These are phyloP conservation scores for Maccullochella peelii DNA, from an alignment of 2,113 vertebrate species.

Conservation along the genomic window DNA sequence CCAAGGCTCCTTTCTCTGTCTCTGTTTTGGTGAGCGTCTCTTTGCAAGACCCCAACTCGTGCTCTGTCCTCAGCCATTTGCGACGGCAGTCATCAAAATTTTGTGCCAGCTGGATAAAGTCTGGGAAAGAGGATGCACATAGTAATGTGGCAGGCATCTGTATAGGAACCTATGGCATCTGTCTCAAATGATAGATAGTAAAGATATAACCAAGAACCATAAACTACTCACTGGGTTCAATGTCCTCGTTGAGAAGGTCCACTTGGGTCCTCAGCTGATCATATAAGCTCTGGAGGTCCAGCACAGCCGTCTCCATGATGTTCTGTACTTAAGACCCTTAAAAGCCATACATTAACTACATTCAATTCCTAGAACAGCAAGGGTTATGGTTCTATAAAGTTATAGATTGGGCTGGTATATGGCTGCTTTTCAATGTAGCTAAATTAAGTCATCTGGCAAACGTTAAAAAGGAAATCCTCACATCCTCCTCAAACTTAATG, in stretches of 20 bases:
- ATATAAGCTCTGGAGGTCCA: conserved; percentile 86
- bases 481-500: background rate
- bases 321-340: conserved; percentile 59
- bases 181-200: background rate
- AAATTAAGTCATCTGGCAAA: too few species aligned
- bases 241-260: conserved; percentile 90
- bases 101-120: conserved; percentile 92
- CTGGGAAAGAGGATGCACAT: conserved; percentile 72
- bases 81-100: conserved; percentile 92
- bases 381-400: too few species aligned
- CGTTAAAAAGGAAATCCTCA: background rate
- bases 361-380: background rate
- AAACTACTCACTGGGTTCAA: conserved; percentile 90
- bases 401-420: background rate
- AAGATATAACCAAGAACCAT: background rate
- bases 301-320: conserved; percentile 87
- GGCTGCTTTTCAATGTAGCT: background rate
- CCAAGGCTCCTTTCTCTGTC: conserved; percentile 90
- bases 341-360: background rate
- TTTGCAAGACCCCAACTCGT: conserved; percentile 88
- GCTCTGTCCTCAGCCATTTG: conserved; percentile 87
- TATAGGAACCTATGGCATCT: too few species aligned
- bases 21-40: conserved; percentile 92
- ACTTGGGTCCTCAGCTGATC: conserved; percentile 88
- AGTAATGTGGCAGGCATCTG: background rate